These are phyloP conservation scores for Euplexia lucipara DNA, from an alignment of 2,888 invertebrate species.

Conservation along the genomic window DNA sequence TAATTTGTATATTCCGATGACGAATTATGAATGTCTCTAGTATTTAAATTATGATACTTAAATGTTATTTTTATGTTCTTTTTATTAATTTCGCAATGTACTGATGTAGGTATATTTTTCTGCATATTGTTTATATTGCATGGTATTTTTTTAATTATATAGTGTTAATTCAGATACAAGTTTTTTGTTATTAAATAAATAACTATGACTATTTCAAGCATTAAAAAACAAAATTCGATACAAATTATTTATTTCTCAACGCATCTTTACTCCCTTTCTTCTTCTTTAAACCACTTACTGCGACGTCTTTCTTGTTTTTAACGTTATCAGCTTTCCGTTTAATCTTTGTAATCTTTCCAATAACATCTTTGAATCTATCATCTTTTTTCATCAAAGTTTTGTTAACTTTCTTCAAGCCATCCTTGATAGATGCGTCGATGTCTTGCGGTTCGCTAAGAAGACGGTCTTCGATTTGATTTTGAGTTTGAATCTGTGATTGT, in stretches of 20 bases:
- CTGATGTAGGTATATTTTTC: too few species aligned
- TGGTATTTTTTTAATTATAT: too few species aligned
- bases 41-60: too few species aligned
- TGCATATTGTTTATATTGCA: too few species aligned
- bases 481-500: constrained; percentile 76
- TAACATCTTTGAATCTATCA: constrained; percentile 85
- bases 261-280: constrained; percentile 58
- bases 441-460: constrained; percentile 68
- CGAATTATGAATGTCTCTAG: too few species aligned
- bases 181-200: too few species aligned
- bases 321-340: constrained; percentile 84
- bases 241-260: constrained; percentile 47
- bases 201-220: too few species aligned
- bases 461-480: constrained; percentile 66
- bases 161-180: too few species aligned
- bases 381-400: constrained; percentile 87
- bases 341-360: constrained; percentile 85
- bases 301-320: constrained; percentile 61
- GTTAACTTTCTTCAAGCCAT: constrained; percentile 82
- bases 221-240: not conserved
- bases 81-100: too few species aligned
- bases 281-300: constrained; percentile 68
- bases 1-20: too few species aligned
- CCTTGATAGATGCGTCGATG: constrained; percentile 81
- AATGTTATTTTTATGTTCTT: too few species aligned